phyloP scores from a whole-genome alignment of 2,113 vertebrate species.

The Chroicocephalus ridibundus region DNA sequence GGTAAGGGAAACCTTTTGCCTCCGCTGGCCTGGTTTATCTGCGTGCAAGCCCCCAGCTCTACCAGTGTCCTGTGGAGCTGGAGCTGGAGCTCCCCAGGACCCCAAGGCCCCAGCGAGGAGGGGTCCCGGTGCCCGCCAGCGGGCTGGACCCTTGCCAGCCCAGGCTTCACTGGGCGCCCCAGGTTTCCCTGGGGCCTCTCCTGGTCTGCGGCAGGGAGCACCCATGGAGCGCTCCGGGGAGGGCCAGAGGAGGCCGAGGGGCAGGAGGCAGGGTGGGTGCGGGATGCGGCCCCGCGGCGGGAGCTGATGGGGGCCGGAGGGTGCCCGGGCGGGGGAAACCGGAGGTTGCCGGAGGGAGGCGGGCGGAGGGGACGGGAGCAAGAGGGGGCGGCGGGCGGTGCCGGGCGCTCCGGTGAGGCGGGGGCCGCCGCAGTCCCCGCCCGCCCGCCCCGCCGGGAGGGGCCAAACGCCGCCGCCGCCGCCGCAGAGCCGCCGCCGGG shows the following conservation, averaged over 20 bases:
- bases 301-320: not conserved
- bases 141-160: not conserved
- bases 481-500: not conserved
- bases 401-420: not conserved
- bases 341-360: not conserved
- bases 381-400: not conserved
- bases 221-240: no score
- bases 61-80: not conserved
- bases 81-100: not conserved
- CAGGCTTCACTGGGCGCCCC: not conserved
- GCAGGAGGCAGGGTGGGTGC: not conserved
- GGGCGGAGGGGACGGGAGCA: not conserved
- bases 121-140: accelerated
- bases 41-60: not conserved
- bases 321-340: no score
- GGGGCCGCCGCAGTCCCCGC: not conserved
- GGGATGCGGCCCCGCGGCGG: not conserved
- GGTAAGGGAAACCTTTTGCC: not conserved
- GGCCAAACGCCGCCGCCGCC: not conserved
- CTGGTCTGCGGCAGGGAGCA: not conserved
- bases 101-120: no score
- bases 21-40: not conserved
- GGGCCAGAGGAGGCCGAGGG: no score
- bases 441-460: not conserved
- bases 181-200: not conserved